These are phyloP conservation scores for Brachionus paranguensis DNA, from an alignment of 1,140 invertebrate genomes.

Conservation along the genomic window DNA sequence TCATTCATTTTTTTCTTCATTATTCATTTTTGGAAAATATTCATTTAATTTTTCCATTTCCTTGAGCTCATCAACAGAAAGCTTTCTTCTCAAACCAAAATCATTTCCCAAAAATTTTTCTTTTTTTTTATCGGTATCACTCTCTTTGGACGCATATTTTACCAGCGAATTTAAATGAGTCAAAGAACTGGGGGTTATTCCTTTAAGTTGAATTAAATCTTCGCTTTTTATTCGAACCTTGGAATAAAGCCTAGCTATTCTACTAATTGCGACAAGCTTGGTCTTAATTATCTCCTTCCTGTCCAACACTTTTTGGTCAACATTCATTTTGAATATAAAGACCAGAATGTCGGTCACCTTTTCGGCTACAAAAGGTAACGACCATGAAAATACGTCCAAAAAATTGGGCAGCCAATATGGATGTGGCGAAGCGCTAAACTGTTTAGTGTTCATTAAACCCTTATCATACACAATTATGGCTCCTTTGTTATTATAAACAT, in stretches of 20 bases:
- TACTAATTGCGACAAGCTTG: neutral
- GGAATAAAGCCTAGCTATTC: neutral
- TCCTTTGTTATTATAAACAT: slow-evolving; percentile 99
- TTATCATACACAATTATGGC: slow-evolving; percentile 99
- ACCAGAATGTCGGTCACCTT: slow-evolving; percentile 65
- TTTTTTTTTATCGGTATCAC: neutral
- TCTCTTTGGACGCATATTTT: neutral
- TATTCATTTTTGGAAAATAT: slow-evolving; percentile 78
- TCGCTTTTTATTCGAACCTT: neutral
- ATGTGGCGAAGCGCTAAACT: slow-evolving; percentile 99
- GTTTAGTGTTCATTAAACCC: slow-evolving; percentile 99
- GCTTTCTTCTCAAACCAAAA: slow-evolving; percentile 39
- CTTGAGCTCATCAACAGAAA: slow-evolving; percentile 89
- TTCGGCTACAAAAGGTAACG: slow-evolving; percentile 97
- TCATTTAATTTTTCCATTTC: slow-evolving; percentile 98
- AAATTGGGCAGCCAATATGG: slow-evolving; percentile 99
- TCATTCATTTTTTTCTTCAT: neutral
- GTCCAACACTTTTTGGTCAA: slow-evolving; percentile 59
- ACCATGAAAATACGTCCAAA: slow-evolving; percentile 99
- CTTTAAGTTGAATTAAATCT: slow-evolving; percentile 14
- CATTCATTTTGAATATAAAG: slow-evolving; percentile 7
- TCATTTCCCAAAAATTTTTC: neutral
- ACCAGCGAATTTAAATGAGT: slow-evolving; percentile 19
- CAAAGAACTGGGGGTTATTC: slow-evolving; percentile 4
- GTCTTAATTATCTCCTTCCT: slow-evolving; percentile 94